Percentiles rank a stretch among this genome's conserved stretches.
These are phyloP conservation scores for Semicossyphus pulcher DNA, from an alignment of 2,113 vertebrate genomes.

Conservation along the genomic window DNA sequence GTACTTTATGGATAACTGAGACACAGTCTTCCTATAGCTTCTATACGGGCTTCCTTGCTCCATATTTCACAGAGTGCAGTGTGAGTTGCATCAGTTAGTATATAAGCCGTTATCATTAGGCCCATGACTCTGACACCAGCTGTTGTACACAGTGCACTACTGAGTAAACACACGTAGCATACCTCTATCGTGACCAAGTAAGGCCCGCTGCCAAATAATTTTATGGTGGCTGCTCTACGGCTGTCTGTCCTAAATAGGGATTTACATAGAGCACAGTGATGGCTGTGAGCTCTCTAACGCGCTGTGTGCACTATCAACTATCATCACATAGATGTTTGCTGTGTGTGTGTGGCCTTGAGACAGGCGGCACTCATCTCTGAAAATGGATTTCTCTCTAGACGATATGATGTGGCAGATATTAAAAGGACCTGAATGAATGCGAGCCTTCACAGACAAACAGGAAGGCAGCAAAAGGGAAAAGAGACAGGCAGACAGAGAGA, in stretches of 20 bases:
- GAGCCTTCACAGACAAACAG: slow-evolving; percentile 59
- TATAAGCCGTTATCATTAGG: slow-evolving; percentile 69
- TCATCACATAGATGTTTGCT: slow-evolving; percentile 54
- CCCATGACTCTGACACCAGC: slow-evolving; percentile 69
- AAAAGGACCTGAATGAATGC: slow-evolving; percentile 67
- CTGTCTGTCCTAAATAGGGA: slow-evolving; percentile 67
- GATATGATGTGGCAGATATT: slow-evolving; percentile 66
- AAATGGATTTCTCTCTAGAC: slow-evolving; percentile 64
- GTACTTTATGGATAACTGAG: background rate
- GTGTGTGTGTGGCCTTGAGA: slow-evolving; percentile 70
- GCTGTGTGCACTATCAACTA: slow-evolving; percentile 42
- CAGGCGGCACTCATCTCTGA: slow-evolving; percentile 56
- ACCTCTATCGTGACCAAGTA: slow-evolving; percentile 72
- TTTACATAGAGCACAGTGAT: slow-evolving; percentile 64
- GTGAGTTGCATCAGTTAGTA: slow-evolving; percentile 69
- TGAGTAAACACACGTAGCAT: slow-evolving; percentile 75
- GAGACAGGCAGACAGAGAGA: slow-evolving; percentile 47
- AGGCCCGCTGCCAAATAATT: slow-evolving; percentile 72
- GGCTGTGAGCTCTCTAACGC: slow-evolving; percentile 36
- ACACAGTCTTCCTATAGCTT: slow-evolving; percentile 8
- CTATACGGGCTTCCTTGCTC: slow-evolving; percentile 23
- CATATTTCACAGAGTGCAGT: slow-evolving; percentile 44
- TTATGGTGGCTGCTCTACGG: slow-evolving; percentile 54
- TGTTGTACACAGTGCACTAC: slow-evolving; percentile 73
- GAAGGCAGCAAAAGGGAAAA: slow-evolving; percentile 52